These are phyloP conservation scores for Meta bourneti DNA, from an alignment of 2,888 invertebrate species.

Conservation along the genomic window DNA sequence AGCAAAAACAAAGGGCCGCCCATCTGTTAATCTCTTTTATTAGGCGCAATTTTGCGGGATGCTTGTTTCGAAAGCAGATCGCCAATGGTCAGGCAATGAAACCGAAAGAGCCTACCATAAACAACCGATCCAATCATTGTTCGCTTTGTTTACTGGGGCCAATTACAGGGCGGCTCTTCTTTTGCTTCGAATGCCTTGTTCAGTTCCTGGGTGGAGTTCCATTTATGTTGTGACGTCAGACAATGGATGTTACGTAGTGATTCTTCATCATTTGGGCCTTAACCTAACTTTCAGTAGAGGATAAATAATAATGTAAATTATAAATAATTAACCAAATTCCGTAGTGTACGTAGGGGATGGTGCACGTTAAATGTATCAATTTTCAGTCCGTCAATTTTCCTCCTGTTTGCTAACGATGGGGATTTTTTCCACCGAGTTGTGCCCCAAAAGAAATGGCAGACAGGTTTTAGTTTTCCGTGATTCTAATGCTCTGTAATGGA, in stretches of 20 bases:
- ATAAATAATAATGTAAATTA: no score
- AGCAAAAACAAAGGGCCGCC: slow-evolving; percentile 42
- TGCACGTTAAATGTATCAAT: no score
- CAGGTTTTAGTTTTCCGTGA: not conserved
- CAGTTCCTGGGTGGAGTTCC: not conserved
- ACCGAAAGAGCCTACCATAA: slow-evolving; percentile 12
- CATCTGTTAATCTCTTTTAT: slow-evolving; percentile 58
- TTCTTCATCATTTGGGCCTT: no score
- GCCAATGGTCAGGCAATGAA: slow-evolving; percentile 40
- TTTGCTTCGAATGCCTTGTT: not conserved
- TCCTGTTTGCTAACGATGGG: no score
- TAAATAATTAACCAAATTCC: no score
- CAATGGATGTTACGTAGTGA: no score
- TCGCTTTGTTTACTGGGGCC: not conserved
- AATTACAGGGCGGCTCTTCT: not conserved
- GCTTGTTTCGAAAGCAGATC: slow-evolving; percentile 62
- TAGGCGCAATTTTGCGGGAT: slow-evolving; percentile 24
- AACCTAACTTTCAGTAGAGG: no score
- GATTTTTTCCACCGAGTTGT: no score
- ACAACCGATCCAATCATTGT: slow-evolving; percentile 50
- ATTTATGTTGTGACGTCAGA: no score
- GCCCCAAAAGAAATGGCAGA: no score
- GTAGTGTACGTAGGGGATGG: no score
- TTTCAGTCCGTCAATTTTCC: no score
- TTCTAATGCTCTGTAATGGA: not conserved